Evolutionary conservation across 2,888 invertebrate genomes (phyloP).

Genomic region (Apocheima hispidaria): DNA sequence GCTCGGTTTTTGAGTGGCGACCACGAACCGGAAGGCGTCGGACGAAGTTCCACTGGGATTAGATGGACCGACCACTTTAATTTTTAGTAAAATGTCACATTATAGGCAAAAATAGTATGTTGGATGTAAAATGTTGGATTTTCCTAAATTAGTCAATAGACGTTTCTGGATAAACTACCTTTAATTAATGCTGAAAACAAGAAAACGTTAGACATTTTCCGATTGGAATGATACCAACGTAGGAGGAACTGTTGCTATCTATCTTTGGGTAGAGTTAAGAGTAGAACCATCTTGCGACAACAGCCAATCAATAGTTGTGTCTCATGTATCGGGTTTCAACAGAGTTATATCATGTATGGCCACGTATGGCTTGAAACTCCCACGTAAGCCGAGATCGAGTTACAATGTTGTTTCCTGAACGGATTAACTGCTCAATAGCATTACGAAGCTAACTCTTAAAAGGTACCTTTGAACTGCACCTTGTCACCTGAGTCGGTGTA

Average conservation of each 20-base stretch:
- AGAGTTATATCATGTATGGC: conserved; percentile 16
- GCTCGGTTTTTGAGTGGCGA: no score
- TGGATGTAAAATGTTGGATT: no score
- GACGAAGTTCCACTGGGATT: no score
- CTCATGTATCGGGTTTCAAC: conserved; percentile 27
- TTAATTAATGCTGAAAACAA: no score
- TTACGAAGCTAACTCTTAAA: conserved; percentile 21
- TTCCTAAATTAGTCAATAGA: no score
- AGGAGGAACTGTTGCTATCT: background rate
- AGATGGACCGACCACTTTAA: no score
- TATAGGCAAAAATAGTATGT: no score
- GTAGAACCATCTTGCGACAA: conserved; percentile 12
- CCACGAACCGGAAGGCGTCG: no score
- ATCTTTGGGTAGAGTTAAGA: background rate
- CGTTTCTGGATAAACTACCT: no score
- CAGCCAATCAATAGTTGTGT: conserved; percentile 65
- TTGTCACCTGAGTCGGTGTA: background rate
- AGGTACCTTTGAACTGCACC: conserved; percentile 13
- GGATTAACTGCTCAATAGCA: conserved; percentile 37
- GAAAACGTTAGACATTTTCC: no score
- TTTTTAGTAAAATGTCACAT: no score
- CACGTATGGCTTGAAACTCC: conserved; percentile 50
- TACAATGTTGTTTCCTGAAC: conserved; percentile 44
- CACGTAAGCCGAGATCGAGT: conserved; percentile 54
- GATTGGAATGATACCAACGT: no score